Evolutionary conservation across 1,140 invertebrate genomes (phyloP), one percentile per base, ranked within the genome.

Genomic region (Drosophila rufa): DNA sequence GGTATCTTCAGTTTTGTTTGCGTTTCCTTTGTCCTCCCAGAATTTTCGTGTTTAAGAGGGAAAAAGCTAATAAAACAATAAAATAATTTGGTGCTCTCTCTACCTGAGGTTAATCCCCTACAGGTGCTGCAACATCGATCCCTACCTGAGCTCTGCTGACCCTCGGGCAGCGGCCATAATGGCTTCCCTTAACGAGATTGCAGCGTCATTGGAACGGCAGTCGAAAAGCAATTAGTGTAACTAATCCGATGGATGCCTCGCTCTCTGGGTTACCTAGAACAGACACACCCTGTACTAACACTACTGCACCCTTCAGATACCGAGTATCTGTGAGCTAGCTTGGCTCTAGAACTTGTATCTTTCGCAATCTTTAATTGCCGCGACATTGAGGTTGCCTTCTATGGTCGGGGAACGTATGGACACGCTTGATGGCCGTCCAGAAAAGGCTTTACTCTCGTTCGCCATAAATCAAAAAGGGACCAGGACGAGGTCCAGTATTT

Each of bases 61-160:
- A 22, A 68, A 80, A 74, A 83, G 85, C 80, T 81, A 89, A 89
- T 87, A 87, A 89, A 89, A 81, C 69, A 80, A 70, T 83, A 89
- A 89, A 90, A 75, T 71, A 77, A 89, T 80, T 71, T 80, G 74
- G 71, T 69, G 25, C 19, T 19, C 82, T 40, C 65, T 36, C n/a
- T 15, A 42, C 40, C 38, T 74, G 60, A 70, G 84, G 84, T 81
- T 90, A 90, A 90, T 90, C 81, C 84, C 48, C 11, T 79, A 90
- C 84, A 89, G 84, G 85, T 89, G 85, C 57, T 75, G 61, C 40
- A 59, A 60, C 58, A 50, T 30, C 33, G n/a, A 45, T 51, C 22
- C 61, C 51, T 87, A 89, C 80, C 84, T 87, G 84, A 75, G 50
- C 68, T 67, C 38, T 56, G 57, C 38, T 56, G 57, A 66, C 56